These are phyloP conservation scores for Aptenodytes patagonicus DNA, from an alignment of 2,113 vertebrate species.

Conservation along the genomic window DNA sequence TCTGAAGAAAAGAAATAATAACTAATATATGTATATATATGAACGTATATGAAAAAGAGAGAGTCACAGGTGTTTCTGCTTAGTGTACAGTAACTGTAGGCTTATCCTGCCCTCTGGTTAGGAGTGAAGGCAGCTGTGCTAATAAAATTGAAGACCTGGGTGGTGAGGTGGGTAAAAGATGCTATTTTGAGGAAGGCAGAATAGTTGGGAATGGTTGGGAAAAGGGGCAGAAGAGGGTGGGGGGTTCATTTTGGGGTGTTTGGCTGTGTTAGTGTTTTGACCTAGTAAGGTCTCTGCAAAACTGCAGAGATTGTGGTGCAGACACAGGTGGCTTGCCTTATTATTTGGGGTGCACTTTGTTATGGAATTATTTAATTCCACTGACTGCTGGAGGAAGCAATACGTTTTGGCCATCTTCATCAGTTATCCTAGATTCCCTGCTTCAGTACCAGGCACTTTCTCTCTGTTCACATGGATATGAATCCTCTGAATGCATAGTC, in stretches of 20 bases:
- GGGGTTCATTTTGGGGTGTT: background rate
- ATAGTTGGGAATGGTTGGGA: background rate
- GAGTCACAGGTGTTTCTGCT: constrained; percentile 67
- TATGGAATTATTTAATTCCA: background rate
- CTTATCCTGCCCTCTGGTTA: constrained; percentile 52
- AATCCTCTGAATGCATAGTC: background rate
- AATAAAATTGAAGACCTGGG: constrained; percentile 57
- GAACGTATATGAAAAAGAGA: constrained; percentile 28
- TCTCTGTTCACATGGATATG: background rate
- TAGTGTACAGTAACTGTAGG: constrained; percentile 57
- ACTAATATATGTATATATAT: constrained; percentile 17
- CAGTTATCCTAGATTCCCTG: background rate
- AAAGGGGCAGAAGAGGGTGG: background rate
- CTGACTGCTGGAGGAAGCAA: background rate
- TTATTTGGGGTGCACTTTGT: background rate
- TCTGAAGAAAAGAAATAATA: constrained; percentile 54
- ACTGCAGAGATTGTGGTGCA: background rate
- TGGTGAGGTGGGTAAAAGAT: constrained; percentile 39
- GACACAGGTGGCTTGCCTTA: background rate
- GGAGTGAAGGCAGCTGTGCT: constrained; percentile 66
- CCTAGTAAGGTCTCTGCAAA: background rate
- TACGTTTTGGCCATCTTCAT: background rate
- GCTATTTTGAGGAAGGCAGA: constrained; percentile 1
- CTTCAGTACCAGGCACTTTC: background rate
- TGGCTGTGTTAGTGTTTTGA: background rate